Evolutionary conservation across 2,888 invertebrate genomes (phyloP).

Genomic region (Thumatha senex): DNA sequence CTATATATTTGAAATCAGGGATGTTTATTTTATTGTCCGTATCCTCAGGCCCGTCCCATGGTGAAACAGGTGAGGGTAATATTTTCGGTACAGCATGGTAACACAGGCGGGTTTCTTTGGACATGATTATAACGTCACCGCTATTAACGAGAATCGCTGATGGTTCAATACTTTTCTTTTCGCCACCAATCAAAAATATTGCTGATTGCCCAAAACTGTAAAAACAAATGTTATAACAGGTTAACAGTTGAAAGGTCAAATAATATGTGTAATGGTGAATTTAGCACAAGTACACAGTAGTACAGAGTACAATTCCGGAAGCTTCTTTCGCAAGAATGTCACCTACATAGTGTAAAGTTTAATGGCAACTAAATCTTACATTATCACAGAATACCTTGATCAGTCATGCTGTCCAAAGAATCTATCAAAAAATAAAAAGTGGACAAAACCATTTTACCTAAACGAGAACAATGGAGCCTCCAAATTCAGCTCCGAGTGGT

Average conservation of each 20-base stretch:
- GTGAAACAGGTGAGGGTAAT: conserved; percentile 70
- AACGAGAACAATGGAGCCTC: conserved; percentile 95
- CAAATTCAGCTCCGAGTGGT: conserved; percentile 94
- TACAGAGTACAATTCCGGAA: no score
- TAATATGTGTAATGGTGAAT: no score
- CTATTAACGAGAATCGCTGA: conserved; percentile 90
- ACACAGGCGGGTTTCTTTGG: conserved; percentile 90
- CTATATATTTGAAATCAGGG: conserved; percentile 50
- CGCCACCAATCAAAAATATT: conserved; percentile 96
- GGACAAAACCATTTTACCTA: conserved; percentile 79
- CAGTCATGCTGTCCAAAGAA: no score
- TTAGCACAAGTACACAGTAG: no score
- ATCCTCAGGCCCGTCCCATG: conserved; percentile 73
- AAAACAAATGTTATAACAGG: no score
- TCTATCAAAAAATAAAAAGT: neutral
- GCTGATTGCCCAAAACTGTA: conserved; percentile 98
- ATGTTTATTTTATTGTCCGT: conserved; percentile 10
- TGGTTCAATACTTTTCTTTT: conserved; percentile 86
- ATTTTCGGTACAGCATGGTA: conserved; percentile 98
- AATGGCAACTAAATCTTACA: no score
- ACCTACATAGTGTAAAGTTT: no score
- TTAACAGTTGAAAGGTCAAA: conserved; percentile 41
- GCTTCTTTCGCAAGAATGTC: no score
- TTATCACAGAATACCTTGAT: no score
- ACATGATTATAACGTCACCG: conserved; percentile 97